Percentiles rank a stretch among this genome's conserved stretches.
phyloP scores from a whole-genome alignment of 2,888 invertebrate species.

The Diarsia rubi region DNA sequence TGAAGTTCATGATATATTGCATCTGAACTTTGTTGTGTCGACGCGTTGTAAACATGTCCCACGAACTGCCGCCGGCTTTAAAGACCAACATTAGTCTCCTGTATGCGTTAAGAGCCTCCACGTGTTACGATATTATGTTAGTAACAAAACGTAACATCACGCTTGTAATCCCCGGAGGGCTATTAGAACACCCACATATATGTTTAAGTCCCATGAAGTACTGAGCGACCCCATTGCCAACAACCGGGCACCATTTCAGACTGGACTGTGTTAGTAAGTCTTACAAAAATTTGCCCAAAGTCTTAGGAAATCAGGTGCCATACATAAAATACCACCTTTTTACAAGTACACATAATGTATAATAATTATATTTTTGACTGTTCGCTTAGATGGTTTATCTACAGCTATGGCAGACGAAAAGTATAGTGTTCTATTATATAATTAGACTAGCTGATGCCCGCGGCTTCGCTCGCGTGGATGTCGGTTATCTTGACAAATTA shows the following conservation, averaged over 20 bases:
- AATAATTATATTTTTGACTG: neutral
- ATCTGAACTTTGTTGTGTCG: conserved; percentile 9
- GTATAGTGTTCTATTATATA: too few relatives aligned
- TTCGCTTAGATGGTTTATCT: neutral
- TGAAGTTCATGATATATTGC: conserved; percentile 15
- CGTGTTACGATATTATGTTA: neutral
- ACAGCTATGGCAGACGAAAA: neutral
- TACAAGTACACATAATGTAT: neutral
- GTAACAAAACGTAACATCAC: neutral
- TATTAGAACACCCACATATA: too few relatives aligned
- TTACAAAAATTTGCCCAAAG: neutral
- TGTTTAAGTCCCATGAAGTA: too few relatives aligned
- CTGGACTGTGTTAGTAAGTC: neutral
- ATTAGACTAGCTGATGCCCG: too few relatives aligned
- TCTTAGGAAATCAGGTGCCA: neutral
- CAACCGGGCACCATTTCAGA: too few relatives aligned
- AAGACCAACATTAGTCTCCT: conserved; percentile 4
- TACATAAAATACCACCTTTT: neutral
- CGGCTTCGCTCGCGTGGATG: too few relatives aligned
- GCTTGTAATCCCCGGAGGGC: too few relatives aligned
- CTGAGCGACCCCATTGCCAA: too few relatives aligned
- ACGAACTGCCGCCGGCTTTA: neutral
- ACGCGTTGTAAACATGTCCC: conserved; percentile 8
- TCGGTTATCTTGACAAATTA: too few relatives aligned
- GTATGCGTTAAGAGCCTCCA: neutral